A percentile compares a stretch with the other conserved stretches of the same genome.
phyloP scores from a whole-genome alignment of 2,113 vertebrate genomes.

The Delphinapterus leucas region DNA sequence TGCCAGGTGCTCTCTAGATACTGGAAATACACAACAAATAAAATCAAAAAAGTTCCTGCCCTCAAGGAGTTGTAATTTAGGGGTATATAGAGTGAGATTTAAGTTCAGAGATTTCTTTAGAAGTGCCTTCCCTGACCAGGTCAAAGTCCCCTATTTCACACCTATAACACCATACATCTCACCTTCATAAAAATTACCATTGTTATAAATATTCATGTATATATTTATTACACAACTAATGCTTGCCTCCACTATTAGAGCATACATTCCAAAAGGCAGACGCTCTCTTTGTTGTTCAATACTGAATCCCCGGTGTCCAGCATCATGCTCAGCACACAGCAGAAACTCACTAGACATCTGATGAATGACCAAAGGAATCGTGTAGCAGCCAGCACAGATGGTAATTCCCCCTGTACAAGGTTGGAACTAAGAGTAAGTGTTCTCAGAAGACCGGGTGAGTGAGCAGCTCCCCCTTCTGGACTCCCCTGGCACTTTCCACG shows the following conservation, averaged over 20 bases:
- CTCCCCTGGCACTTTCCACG: neutral
- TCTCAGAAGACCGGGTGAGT: neutral
- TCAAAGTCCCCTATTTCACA: neutral
- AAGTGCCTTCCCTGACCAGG: neutral
- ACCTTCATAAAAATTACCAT: neutral
- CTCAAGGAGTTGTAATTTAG: neutral
- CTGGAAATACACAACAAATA: neutral
- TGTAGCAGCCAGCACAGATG: neutral
- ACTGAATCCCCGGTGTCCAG: neutral
- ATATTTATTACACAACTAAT: neutral
- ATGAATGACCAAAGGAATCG: neutral
- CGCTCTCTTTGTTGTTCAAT: neutral
- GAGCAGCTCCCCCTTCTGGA: neutral
- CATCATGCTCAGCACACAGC: neutral
- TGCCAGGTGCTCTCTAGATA: neutral
- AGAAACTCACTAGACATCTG: neutral
- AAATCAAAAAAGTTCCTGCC: neutral
- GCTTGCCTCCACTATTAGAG: neutral
- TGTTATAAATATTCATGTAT: neutral
- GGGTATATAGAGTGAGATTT: neutral
- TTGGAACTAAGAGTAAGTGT: neutral
- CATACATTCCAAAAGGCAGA: neutral
- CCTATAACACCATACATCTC: neutral
- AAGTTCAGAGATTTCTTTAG: neutral
- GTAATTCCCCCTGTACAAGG: neutral